Percentiles rank a stretch among this genome's conserved stretches.
Evolutionary conservation across 2,113 vertebrate genomes (phyloP).

Genomic region (Candoia aspera): DNA sequence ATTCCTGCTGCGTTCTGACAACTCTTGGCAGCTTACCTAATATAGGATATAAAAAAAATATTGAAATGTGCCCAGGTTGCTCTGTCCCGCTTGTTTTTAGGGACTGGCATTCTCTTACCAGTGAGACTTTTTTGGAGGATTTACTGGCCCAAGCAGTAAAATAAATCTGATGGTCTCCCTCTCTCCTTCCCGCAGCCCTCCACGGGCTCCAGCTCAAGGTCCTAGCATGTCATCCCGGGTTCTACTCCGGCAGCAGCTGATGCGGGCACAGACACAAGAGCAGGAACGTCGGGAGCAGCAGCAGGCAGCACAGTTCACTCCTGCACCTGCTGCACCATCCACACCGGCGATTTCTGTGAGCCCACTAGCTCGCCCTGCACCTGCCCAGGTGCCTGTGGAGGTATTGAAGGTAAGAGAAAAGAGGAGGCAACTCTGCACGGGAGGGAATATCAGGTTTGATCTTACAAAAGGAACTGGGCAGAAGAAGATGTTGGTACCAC

Average conservation of each 20-base stretch:
- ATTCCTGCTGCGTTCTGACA: neutral
- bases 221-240: conserved; percentile 79
- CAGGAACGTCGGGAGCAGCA: conserved; percentile 85
- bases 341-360: conserved; percentile 84
- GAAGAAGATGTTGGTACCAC: neutral
- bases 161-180: neutral
- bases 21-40: neutral
- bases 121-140: too few relatives aligned
- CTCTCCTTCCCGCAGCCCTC: conserved; percentile 30
- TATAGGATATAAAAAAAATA: neutral
- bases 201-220: neutral
- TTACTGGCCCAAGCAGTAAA: neutral
- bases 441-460: neutral
- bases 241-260: conserved; percentile 86
- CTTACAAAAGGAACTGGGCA: neutral
- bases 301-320: conserved; percentile 73
- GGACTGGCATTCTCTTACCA: neutral
- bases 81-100: neutral
- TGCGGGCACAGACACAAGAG: conserved; percentile 88
- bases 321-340: conserved; percentile 69
- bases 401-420: conserved; percentile 82
- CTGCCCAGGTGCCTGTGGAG: conserved; percentile 86
- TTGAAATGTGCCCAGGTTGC: neutral
- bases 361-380: conserved; percentile 71
- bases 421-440: neutral